phyloP scores from a whole-genome alignment of 2,797 vertebrate species.

The Hapalemur alaotrensis region DNA sequence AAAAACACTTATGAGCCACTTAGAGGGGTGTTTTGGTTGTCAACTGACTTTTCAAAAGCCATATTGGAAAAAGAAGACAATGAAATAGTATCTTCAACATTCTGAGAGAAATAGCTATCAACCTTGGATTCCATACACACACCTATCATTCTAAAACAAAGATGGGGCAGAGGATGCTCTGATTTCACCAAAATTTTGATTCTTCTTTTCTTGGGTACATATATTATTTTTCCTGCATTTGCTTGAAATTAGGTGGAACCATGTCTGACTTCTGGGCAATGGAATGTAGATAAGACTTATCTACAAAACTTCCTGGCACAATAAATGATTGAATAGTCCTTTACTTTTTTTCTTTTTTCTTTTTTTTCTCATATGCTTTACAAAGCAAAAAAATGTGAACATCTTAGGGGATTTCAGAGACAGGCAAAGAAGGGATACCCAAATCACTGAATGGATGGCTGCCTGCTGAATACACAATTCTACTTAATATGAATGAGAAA shows the following conservation, averaged over 20 bases:
- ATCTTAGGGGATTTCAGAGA: neutral
- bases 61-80: neutral
- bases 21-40: neutral
- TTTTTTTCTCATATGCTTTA: neutral
- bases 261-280: neutral
- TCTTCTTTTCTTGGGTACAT: neutral
- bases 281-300: neutral
- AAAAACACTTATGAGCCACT: neutral
- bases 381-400: neutral
- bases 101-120: neutral
- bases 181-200: neutral
- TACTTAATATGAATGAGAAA: neutral
- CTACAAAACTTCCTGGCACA: neutral
- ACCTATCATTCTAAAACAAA: neutral
- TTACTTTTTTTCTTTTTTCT: neutral
- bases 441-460: neutral
- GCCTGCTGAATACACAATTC: neutral
- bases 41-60: constrained; percentile 11
- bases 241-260: neutral
- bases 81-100: neutral
- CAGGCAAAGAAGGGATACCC: neutral
- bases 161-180: neutral
- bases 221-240: neutral
- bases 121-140: neutral
- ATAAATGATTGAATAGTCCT: neutral